Percentiles rank a stretch among this genome's conserved stretches.
These are phyloP conservation scores for Bombus affinis DNA, from an alignment of 1,140 invertebrate species.

Conservation along the genomic window DNA sequence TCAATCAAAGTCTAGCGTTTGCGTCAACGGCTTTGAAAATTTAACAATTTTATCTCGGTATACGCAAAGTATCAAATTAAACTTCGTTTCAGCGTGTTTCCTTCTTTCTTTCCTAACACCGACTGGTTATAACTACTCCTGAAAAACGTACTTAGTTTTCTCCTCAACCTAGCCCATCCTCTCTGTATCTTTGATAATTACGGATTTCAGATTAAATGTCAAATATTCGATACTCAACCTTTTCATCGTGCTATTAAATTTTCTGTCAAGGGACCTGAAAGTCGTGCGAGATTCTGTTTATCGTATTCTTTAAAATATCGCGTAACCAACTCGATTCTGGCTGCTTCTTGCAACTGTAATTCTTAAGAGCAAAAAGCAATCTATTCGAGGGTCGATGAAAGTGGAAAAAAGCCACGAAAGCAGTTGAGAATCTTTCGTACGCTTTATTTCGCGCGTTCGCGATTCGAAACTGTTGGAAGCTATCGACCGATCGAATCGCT, in stretches of 20 bases:
- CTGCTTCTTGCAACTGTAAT: background rate
- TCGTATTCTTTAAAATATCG: background rate
- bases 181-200: background rate
- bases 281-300: background rate
- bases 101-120: background rate
- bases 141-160: no score
- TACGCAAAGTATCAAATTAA: background rate
- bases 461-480: background rate
- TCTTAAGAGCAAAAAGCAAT: background rate
- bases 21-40: background rate
- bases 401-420: background rate
- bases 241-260: background rate
- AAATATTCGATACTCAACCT: background rate
- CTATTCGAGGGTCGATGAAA: background rate
- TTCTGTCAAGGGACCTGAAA: background rate
- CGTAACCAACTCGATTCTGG: no score
- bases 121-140: no score
- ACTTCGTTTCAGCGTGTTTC: background rate
- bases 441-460: background rate
- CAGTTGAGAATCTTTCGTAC: background rate
- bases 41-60: background rate
- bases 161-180: no score
- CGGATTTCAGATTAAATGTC: background rate
- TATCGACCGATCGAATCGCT: background rate
- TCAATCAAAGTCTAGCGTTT: background rate